Evolutionary conservation across 2,888 invertebrate genomes (phyloP).

Genomic region (Brachyopa scutellaris): DNA sequence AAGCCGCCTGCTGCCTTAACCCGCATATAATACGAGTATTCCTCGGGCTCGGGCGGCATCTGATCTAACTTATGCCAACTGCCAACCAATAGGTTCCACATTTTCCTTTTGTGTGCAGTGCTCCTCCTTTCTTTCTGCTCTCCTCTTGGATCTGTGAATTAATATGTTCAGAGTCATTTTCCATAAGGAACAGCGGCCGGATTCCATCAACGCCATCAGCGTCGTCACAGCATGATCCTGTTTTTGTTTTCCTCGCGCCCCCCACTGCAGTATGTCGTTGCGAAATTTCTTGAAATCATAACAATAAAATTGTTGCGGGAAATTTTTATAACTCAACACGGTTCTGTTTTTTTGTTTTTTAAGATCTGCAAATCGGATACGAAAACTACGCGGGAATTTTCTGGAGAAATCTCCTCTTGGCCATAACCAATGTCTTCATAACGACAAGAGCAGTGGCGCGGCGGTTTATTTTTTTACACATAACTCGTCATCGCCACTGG

Average conservation of each 20-base stretch:
- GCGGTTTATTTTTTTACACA: conserved; percentile 17
- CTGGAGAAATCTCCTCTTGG: conserved; percentile 48
- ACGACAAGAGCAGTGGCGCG: not conserved
- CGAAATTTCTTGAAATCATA: conserved; percentile 69
- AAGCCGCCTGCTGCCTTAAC: conserved; percentile 35
- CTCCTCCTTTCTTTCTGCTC: conserved; percentile 19
- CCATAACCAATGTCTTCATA: conserved; percentile 61
- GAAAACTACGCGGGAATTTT: conserved; percentile 66
- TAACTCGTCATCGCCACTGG: conserved; percentile 41
- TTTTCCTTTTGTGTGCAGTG: conserved; percentile 19
- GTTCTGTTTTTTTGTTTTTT: not conserved
- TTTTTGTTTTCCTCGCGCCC: not conserved
- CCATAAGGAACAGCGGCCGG: conserved; percentile 65
- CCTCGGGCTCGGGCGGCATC: conserved; percentile 31
- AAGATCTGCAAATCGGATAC: conserved; percentile 64
- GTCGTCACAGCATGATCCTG: conserved; percentile 60
- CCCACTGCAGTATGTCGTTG: conserved; percentile 1
- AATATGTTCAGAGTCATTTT: conserved; percentile 68
- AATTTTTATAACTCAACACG: too few species aligned
- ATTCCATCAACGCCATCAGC: conserved; percentile 70
- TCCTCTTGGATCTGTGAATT: conserved; percentile 53
- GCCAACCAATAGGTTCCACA: conserved; percentile 60
- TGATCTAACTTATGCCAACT: conserved; percentile 57
- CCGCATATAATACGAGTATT: conserved; percentile 66
- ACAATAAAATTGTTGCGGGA: conserved; percentile 72